Conservation (phyloP, 2,888 invertebrate genomes). For the Pecten maximus region DNA sequence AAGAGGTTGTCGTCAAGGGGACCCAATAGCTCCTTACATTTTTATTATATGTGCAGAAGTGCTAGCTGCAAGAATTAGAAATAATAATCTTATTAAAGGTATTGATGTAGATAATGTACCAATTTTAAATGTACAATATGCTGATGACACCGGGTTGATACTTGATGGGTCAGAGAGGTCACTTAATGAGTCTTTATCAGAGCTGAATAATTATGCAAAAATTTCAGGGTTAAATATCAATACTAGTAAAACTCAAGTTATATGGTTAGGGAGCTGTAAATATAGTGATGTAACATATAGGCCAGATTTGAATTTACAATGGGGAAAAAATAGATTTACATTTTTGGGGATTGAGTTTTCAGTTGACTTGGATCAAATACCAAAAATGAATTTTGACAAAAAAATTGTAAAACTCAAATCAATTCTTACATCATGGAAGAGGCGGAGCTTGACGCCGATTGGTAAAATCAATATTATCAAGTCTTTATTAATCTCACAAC, state of each 20-base stretch:
- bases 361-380: background rate
- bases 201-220: background rate
- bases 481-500: conserved; percentile 2
- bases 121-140: too few relatives aligned
- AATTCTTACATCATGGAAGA: background rate
- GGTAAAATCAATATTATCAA: conserved; percentile 7
- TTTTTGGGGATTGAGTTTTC: background rate
- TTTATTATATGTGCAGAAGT: background rate
- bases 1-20: conserved; percentile 36
- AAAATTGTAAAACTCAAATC: background rate
- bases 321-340: background rate
- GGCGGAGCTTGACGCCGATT: background rate
- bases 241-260: background rate
- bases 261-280: background rate
- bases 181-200: background rate
- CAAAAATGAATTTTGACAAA: background rate
- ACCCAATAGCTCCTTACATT: conserved; percentile 5
- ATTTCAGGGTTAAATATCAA: too few relatives aligned
- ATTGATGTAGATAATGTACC: background rate
- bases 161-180: too few relatives aligned
- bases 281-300: background rate
- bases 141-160: too few relatives aligned
- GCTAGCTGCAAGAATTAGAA: too few relatives aligned
- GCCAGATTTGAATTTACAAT: background rate
- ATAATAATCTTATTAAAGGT: too few relatives aligned